Base-by-base conservation (phyloP, 2,888 invertebrate genomes). In the Himalopsyche japonica region DNA sequence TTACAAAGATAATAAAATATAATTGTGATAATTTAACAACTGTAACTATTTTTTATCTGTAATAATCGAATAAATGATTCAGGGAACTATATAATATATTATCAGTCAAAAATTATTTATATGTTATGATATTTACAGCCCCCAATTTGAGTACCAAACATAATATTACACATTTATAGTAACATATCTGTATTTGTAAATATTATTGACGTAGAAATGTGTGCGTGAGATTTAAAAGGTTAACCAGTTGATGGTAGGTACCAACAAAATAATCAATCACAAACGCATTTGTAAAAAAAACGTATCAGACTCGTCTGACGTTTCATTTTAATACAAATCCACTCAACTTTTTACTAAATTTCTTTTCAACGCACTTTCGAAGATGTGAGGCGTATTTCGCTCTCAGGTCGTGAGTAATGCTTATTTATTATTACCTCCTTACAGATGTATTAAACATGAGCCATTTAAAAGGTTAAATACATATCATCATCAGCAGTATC, bases 251-350 rank as follows among this genome's bases (percentile, higher is more conserved):
- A 77, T 32, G 15, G 76, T 34, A 8, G 18, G 43, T 37, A 43
- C 77, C 77, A 57, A 80, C 80, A 70, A 24, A 70, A 70, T 70
- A 57, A 80, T 80, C 80, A 80, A 80, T 80, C 80, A 80, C 30
- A 47, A 27, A 49, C 80, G 80, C 80, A 80, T 80, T 57, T 32
- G 7, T 80, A n/a, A 20, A 57, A 49, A 49, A 80, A 80, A 64
- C 32, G 27, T 34, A 80, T 57, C 57, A 57, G 48, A 32, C 32
- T n/a, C 6, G 32, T 80, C 64, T 80, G 80, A 80, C 80, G 34
- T 80, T 57, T 57, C 48, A 57, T 70, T 70, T 70, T 70, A 70
- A 70, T 70, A 70, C 70, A 70, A 47, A 79, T 79, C 47, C 79
- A 79, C 79, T 79, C 47, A 79, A 79, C 20, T 79, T 79, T 27